A percentile compares a stretch with the other conserved stretches of the same genome.
phyloP scores from a whole-genome alignment of 2,888 invertebrate genomes.

The Odiellus spinosus region DNA sequence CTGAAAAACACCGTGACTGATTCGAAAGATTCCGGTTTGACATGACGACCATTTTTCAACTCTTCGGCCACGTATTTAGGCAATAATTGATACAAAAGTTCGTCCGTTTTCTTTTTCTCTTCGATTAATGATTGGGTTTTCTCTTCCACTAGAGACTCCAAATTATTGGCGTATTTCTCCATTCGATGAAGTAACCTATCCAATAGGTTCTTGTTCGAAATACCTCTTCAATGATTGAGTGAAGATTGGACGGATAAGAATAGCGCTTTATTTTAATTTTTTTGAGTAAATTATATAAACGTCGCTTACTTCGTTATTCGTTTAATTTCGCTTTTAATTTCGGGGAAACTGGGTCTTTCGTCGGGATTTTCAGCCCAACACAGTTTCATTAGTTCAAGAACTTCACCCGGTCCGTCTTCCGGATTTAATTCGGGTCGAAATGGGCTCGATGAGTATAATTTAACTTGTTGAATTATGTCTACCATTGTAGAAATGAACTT shows the following conservation, averaged over 20 bases:
- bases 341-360: constrained; percentile 57
- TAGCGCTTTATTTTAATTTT: too few relatives aligned
- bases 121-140: constrained; percentile 21
- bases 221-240: constrained; percentile 39
- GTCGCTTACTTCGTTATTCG: constrained; percentile 17
- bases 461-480: constrained; percentile 36
- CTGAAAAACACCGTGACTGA: constrained; percentile 21
- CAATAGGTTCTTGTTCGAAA: constrained; percentile 43
- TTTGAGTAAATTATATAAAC: too few relatives aligned
- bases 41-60: constrained; percentile 17
- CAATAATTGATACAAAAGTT: constrained; percentile 22
- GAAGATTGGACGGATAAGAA: too few relatives aligned
- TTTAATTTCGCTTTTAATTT: constrained; percentile 53
- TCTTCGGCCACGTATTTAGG: constrained; percentile 17
- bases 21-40: constrained; percentile 19
- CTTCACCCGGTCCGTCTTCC: too few relatives aligned
- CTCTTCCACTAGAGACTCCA: constrained; percentile 23
- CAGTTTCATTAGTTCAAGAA: constrained; percentile 5
- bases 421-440: too few relatives aligned
- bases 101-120: constrained; percentile 23
- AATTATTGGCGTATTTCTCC: constrained; percentile 24
- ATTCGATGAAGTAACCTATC: constrained; percentile 22
- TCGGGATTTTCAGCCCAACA: constrained; percentile 64
- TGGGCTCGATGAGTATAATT: too few relatives aligned
- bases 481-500: too few relatives aligned